A percentile compares a stretch with the other conserved stretches of the same genome.
Evolutionary conservation across 2,888 invertebrate genomes (phyloP).

Genomic region (Drosophila sordidula): DNA sequence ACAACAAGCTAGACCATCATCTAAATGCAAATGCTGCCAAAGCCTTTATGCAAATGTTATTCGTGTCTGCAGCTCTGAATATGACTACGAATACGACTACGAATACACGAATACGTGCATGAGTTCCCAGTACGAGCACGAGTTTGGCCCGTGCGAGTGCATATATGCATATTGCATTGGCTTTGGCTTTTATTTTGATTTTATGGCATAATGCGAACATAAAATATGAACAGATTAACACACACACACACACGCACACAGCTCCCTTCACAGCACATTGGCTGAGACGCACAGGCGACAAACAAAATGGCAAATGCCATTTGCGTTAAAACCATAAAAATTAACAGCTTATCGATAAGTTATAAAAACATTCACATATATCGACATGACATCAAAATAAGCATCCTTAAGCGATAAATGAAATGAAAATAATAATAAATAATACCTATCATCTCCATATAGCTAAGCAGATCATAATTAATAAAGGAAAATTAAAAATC

Average conservation of each 20-base stretch:
- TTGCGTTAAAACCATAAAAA: not conserved
- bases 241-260: constrained; percentile 13
- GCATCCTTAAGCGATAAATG: too few relatives aligned
- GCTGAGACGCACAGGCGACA: not conserved
- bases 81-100: constrained; percentile 12
- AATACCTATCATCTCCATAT: too few relatives aligned
- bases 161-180: constrained; percentile 45
- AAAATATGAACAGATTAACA: constrained; percentile 64
- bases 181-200: constrained; percentile 58
- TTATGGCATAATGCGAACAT: constrained; percentile 61
- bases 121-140: not conserved
- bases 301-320: not conserved
- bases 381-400: too few relatives aligned
- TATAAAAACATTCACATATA: not conserved
- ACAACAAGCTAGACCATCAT: constrained; percentile 22
- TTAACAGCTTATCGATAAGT: not conserved
- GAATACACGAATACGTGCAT: constrained; percentile 1
- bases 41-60: constrained; percentile 57
- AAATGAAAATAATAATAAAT: too few relatives aligned
- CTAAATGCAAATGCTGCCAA: constrained; percentile 49
- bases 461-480: too few relatives aligned
- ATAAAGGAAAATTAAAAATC: too few relatives aligned
- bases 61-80: constrained; percentile 31
- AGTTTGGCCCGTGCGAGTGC: not conserved
- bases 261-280: not conserved